These are phyloP conservation scores for Trichosurus vulpecula DNA, from an alignment of 2,797 vertebrate genomes.

Conservation along the genomic window DNA sequence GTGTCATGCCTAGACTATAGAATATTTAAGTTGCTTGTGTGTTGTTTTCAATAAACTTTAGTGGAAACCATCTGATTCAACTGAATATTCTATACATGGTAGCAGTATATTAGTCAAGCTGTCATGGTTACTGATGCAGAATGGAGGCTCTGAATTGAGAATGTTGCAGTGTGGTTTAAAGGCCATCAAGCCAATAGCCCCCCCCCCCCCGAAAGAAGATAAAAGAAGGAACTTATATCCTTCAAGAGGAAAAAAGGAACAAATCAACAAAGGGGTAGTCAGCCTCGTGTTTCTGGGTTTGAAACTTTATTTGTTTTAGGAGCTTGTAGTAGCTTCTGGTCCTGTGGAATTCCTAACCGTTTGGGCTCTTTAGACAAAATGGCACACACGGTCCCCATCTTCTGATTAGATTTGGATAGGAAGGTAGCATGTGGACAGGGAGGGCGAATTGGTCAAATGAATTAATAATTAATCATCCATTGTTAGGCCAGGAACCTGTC, in stretches of 20 bases:
- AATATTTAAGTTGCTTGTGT: not conserved
- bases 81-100: not conserved
- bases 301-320: not conserved
- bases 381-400: not conserved
- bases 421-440: no score
- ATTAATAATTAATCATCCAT: no score
- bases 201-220: not conserved
- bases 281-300: not conserved
- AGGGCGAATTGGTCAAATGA: no score
- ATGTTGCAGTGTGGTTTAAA: not conserved
- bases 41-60: not conserved
- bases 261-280: not conserved
- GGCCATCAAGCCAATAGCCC: not conserved
- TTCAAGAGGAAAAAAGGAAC: not conserved
- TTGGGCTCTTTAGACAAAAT: not conserved
- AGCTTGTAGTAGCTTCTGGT: not conserved
- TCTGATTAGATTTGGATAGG: no score
- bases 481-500: no score
- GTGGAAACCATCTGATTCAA: not conserved
- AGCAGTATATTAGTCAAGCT: not conserved
- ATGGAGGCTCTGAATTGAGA: not conserved
- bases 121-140: not conserved
- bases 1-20: not conserved
- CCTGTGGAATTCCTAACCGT: not conserved
- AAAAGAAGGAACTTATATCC: not conserved